These are phyloP conservation scores for Pseudochirops cupreus DNA, from an alignment of 2,797 vertebrate genomes.

Conservation along the genomic window DNA sequence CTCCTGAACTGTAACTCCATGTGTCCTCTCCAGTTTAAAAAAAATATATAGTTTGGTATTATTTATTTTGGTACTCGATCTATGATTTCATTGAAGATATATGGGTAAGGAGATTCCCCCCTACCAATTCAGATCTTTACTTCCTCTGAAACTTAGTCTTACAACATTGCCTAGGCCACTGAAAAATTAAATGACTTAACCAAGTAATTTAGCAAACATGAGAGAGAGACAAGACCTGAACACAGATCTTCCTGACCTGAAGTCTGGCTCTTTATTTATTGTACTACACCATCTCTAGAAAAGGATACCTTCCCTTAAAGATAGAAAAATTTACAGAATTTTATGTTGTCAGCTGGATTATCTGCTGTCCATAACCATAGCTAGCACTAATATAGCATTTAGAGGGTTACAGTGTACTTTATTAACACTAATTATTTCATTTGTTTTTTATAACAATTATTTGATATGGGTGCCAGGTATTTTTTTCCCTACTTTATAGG, in stretches of 20 bases:
- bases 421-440: background rate
- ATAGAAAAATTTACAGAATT: background rate
- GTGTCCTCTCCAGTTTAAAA: background rate
- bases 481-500: background rate
- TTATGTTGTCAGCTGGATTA: background rate
- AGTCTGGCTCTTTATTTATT: background rate
- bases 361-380: background rate
- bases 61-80: background rate
- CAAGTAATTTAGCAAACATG: background rate
- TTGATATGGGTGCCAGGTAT: background rate
- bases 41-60: background rate
- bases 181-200: background rate
- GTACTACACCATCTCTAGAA: background rate
- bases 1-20: background rate
- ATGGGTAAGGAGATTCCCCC: background rate
- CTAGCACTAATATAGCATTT: background rate
- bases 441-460: background rate
- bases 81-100: background rate
- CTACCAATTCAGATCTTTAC: background rate
- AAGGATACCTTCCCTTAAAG: background rate
- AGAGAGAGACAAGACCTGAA: background rate
- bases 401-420: background rate
- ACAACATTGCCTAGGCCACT: background rate
- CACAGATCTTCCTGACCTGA: background rate
- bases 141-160: background rate